Base-by-base conservation (phyloP, 2,888 invertebrate species). In the Mythimna albipuncta region DNA sequence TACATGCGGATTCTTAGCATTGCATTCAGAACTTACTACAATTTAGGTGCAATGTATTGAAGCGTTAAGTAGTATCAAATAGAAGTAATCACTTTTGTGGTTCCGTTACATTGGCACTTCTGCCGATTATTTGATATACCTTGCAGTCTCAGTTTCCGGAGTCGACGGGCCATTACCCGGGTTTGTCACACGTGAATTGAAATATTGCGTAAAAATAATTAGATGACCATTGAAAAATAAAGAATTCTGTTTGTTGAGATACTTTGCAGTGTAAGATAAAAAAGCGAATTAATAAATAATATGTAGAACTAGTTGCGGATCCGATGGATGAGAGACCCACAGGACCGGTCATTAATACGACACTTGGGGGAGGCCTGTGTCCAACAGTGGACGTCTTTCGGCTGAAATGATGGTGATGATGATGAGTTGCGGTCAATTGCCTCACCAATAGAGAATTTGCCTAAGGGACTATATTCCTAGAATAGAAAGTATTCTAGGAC, bases 111-210 rank as follows among this genome's bases (percentile, higher is more conserved):
- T 69, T 61, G 74, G 44, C 68, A 75, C 72, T 68, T 55, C 64
- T 64, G 74, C 44, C 68, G 74, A 72, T 66, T 73, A 63, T 81
- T 65, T 66, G 54, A 72, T 70, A 79, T 78, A 71, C 74, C 57
- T 79, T 82, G 84, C 77, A 82, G 77, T 76, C 71, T 68, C 73
- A 75, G 82, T 84, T 88, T 84, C 82, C 87, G 82, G 79, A 77
- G 75, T 71, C 72, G 75, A 52, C 63, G 59, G 86, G 87, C 88
- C 86, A 84, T 82, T 77, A 85, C 78, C 83, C 78, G 69, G 68
- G 64, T 78, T 72, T 79, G 75, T 79, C 63, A 71, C 55, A 66
- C 68, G 70, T 74, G 67, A 69, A 74, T 69, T 62, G 66, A 72
- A 72, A 54, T 52, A 50, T 58, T 59, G n/a, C 52, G 35, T 47